Evolutionary conservation across 2,888 invertebrate species (phyloP).

Genomic region (Drosophila barbarae): DNA sequence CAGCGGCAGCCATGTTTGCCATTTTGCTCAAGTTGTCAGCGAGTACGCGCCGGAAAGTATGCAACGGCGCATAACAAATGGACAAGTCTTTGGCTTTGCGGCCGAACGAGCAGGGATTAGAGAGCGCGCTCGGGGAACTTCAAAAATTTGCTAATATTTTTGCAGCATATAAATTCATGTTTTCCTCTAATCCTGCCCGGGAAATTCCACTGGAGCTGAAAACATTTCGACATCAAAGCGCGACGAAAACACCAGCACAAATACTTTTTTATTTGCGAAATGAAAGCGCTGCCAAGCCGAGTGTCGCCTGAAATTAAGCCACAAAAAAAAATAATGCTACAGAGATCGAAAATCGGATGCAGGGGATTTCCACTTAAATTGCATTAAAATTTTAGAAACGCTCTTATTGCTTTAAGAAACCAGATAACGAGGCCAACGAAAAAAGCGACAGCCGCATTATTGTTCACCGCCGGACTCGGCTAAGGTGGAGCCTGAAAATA

Average conservation of each 20-base stretch:
- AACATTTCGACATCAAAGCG: constrained; percentile 64
- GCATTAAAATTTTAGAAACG: constrained; percentile 1
- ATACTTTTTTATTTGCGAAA: constrained; percentile 35
- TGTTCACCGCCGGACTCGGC: constrained; percentile 18
- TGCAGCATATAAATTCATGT: constrained; percentile 8
- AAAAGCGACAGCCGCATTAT: constrained; percentile 29
- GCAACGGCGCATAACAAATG: constrained; percentile 65
- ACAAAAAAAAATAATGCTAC: constrained; percentile 4
- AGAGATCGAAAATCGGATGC: constrained; percentile 6
- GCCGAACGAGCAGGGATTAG: constrained; percentile 34
- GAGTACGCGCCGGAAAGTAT: constrained; percentile 58
- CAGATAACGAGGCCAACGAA: constrained; percentile 27
- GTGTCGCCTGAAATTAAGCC: constrained; percentile 31
- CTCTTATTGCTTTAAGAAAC: constrained; percentile 20
- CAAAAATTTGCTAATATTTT: constrained; percentile 66
- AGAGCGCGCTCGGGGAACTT: constrained; percentile 30
- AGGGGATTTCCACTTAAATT: constrained; percentile 14
- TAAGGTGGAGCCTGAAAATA: constrained; percentile 36
- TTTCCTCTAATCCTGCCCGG: constrained; percentile 14
- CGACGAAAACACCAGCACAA: constrained; percentile 17
- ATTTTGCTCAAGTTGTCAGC: constrained; percentile 72
- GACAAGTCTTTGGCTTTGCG: constrained; percentile 52
- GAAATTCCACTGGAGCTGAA: constrained; percentile 15
- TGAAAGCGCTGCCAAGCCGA: constrained; percentile 11
- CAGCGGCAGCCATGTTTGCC: constrained; percentile 59